Base-by-base conservation (phyloP, 1,140 invertebrate species). In the Bombus sibiricus region DNA sequence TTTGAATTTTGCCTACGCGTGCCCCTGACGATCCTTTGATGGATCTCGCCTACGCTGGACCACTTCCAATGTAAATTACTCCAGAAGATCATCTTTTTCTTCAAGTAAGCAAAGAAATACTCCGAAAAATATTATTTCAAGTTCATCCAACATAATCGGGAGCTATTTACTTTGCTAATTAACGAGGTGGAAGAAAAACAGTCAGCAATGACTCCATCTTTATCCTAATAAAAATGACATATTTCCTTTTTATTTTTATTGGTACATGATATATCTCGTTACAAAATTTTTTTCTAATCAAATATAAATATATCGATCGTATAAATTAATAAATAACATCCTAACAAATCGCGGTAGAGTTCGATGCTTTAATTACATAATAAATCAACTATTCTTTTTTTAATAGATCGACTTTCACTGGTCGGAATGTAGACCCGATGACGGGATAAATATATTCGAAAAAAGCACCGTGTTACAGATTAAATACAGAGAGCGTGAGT, bases 1-100 rank as follows among this genome's bases (percentile, higher is more conserved):
- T 80, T 88, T 47, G 47, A 86, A 88, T 69, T 83, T 87, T 77
- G 73, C 90, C 90, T 75, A 91, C 86, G 76, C 82, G n/a, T 73
- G 86, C 68, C 87, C 88, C 83, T 88, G 88, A 82, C 84, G 39
- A 77, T 88, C 80, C 77, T 66, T 83, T 43, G 81, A 90, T 57
- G 68, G 69, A 32, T 37, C 66, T 86, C 86, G 83, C 89, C 86
- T 66, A 90, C 86, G 47, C 41, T 13, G 37, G 12, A 10, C n/a
- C 15, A 22, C 1, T 28, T 15, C 43, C 10, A 28, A 83, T 69
- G 32, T 62, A 34, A 84, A 79, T 59, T 10, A 57, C 34, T 4
- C 15, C 39, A 71, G 32, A 59, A 72, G 62, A 62, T 69, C 2
- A 18, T 28, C 43, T 47, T 28, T 71, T 34, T 71, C 28, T 41